Base-by-base conservation (phyloP, 1,140 invertebrate genomes). In the Heterodera schachtii region DNA sequence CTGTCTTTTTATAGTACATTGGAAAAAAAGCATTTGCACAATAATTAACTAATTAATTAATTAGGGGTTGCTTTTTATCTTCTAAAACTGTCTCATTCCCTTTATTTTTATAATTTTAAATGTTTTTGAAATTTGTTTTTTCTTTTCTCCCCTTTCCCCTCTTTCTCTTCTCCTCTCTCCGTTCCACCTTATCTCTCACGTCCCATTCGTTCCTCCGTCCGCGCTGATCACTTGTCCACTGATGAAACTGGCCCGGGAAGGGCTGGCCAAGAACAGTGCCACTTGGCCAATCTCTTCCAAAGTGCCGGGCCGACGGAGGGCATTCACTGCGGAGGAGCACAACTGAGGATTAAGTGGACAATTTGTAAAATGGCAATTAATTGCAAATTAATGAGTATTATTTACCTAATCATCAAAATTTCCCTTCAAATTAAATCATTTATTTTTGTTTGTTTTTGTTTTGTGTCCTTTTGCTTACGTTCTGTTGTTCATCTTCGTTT, bases 221-320 rank as follows among this genome's bases (percentile, higher is more conserved):
- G 19, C 69, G 31, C 41, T 43, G 11, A 71, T 46, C 21, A 71
- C 41, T 71, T 71, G 69, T 8, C 69, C 69, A 6, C 9, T 71
- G 69, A 71, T 46, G 31, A 71, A 71, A n/a, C 69, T 41, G 31
- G 69, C 69, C 9, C 69, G 31, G 8, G 69, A 8, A 19, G 69
- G 5, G 6, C 31, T 71, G 31, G 69, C 69, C 69, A 71, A 46
- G 19, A 71, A 71, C 41, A 71, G 69, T 19, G 44, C 69, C 69
- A 71, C 21, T 11, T 41, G 41, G 31, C 69, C 69, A 41, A 71
- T 46, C 21, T 71, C 69, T 71, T 71, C 69, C 69, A 71, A 46
- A 46, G 69, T 71, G 69, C 69, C 69, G 13, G 31, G 7, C 69
- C 69, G 69, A 71, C 69, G 69, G 41, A 71, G 44, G 44, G 69